Evolutionary conservation across 2,797 vertebrate species (phyloP).

Genomic region (Vultur gryphus): DNA sequence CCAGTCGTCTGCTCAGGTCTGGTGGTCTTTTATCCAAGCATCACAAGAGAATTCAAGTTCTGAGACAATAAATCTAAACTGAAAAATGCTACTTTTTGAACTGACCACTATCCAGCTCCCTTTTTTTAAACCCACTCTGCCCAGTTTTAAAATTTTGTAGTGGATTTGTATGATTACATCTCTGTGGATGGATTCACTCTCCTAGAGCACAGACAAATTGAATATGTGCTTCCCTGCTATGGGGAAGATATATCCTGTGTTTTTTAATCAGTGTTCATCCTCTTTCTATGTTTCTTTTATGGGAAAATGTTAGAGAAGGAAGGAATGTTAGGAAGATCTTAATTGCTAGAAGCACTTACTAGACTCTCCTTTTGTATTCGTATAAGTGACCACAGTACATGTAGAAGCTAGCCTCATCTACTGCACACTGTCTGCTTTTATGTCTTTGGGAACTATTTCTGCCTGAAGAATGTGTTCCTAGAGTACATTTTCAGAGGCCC

Average conservation of each 20-base stretch:
- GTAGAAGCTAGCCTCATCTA: not conserved
- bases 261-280: not conserved
- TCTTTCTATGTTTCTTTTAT: not conserved
- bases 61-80: not conserved
- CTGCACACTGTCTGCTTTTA: not conserved
- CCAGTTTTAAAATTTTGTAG: not conserved
- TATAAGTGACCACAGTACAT: not conserved
- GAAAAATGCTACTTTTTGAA: not conserved
- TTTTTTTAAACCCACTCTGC: not conserved
- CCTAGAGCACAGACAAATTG: not conserved
- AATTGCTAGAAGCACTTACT: not conserved
- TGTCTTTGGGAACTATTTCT: not conserved
- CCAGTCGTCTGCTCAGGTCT: not conserved
- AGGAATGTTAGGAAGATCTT: not conserved
- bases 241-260: not conserved
- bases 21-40: not conserved
- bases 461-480: not conserved
- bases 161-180: not conserved
- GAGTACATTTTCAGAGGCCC: not conserved
- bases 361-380: not conserved
- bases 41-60: not conserved
- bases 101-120: not conserved
- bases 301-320: not conserved
- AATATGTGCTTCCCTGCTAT: not conserved
- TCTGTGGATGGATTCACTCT: not conserved